These are phyloP conservation scores for Brachypteracias leptosomus DNA, from an alignment of 2,113 vertebrate genomes.

Conservation along the genomic window DNA sequence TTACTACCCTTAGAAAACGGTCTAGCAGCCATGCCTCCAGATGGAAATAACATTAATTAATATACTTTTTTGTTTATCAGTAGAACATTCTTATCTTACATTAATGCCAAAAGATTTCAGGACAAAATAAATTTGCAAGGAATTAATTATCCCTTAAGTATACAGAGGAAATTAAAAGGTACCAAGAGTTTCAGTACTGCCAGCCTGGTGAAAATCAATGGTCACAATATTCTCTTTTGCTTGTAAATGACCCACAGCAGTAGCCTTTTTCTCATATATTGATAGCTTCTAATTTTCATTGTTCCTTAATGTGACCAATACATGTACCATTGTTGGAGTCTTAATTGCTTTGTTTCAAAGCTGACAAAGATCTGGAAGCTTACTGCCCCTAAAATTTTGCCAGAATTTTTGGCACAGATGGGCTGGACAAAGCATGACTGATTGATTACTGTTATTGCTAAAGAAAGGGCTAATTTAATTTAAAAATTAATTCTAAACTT, in stretches of 20 bases:
- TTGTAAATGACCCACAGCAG: background rate
- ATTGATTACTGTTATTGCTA: background rate
- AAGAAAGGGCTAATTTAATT: background rate
- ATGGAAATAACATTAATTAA: conserved; percentile 8
- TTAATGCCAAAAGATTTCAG: conserved; percentile 17
- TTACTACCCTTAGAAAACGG: background rate
- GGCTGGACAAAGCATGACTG: background rate
- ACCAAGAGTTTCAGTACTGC: background rate
- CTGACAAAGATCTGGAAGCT: background rate
- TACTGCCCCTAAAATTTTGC: background rate
- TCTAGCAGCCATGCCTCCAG: background rate
- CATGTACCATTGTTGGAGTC: background rate
- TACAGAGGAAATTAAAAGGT: background rate
- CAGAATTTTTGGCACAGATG: background rate
- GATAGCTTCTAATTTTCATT: background rate
- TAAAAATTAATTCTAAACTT: background rate
- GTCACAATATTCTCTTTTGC: background rate
- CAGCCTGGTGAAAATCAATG: background rate
- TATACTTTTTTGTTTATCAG: background rate
- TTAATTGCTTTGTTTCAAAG: background rate
- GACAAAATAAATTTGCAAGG: background rate
- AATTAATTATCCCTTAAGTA: background rate
- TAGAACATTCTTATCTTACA: background rate
- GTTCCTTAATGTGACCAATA: background rate
- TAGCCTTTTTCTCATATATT: background rate